Evolutionary conservation across 1,140 invertebrate species (phyloP).

Genomic region (Leptopilina boulardi): DNA sequence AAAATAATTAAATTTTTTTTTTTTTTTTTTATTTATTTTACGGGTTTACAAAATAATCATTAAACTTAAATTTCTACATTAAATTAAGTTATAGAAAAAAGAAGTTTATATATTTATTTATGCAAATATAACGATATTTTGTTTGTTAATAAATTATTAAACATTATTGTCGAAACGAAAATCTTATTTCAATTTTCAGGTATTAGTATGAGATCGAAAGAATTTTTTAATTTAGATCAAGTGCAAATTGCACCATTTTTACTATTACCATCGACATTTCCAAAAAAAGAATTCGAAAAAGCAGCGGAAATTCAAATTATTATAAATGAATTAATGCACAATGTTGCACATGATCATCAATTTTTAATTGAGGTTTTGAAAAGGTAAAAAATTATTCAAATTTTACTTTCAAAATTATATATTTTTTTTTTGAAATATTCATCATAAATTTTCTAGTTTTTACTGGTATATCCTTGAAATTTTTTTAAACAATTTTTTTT

Average conservation of each 20-base stretch:
- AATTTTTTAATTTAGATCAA: slow-evolving; percentile 81
- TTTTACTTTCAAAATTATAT: too few relatives aligned
- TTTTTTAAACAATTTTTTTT: too few relatives aligned
- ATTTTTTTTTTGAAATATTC: too few relatives aligned
- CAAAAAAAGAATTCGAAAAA: slow-evolving; percentile 85
- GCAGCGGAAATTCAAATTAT: slow-evolving; percentile 84
- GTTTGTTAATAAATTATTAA: neutral
- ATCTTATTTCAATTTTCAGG: slow-evolving; percentile 71
- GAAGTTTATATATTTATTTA: too few relatives aligned
- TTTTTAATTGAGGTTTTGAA: slow-evolving; percentile 86
- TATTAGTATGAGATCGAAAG: slow-evolving; percentile 85
- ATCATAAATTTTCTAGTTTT: too few relatives aligned
- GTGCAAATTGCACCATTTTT: slow-evolving; percentile 90
- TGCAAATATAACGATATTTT: neutral
- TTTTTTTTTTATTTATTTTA: neutral
- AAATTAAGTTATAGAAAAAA: too few relatives aligned
- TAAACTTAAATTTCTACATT: too few relatives aligned
- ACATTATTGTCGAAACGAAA: neutral
- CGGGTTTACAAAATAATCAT: too few relatives aligned
- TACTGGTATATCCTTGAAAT: too few relatives aligned
- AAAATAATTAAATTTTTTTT: neutral
- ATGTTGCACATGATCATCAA: slow-evolving; percentile 89
- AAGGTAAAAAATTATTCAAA: slow-evolving; percentile 70
- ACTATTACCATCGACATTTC: slow-evolving; percentile 89
- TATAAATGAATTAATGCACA: slow-evolving; percentile 92